Base-by-base conservation (phyloP, 2,113 vertebrate genomes). In the Salvator merianae region DNA sequence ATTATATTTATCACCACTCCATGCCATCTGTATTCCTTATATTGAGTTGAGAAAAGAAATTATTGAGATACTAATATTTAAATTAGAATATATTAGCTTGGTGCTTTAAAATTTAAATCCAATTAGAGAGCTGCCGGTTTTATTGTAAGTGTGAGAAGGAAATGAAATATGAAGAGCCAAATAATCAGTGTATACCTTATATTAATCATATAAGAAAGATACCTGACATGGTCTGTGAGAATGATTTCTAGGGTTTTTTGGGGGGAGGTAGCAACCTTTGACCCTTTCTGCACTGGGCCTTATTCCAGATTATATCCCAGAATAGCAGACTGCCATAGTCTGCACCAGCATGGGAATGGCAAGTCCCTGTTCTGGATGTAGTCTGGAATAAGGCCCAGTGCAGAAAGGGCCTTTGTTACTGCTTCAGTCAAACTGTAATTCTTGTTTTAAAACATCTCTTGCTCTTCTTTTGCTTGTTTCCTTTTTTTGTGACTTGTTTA, bases 61-160 rank as follows among this genome's bases (percentile, higher is more conserved):
- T 47, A 78, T 59, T 79, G 68, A 84, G 69, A 73, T 82, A 62
- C 80, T 18, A 82, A n/a, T 22, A 79, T 59, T 84, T 47, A 90
- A 88, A 72, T 83, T 75, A 76, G 78, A 80, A 76, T 3, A 84
- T 77, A 36, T 18, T 59, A 79, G 18, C 66, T 87, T 36, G 3
- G 84, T 84, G 5, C 43, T 86, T 88, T 43, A 71, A 32, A 77
- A 89, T 81, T 88, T 88, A 82, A 43, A 63, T 87, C 53, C 85
- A 16, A 6, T 69, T 1, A 28, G 69, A 74, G n/a, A 32, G 62
- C 30, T 84, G 47, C 22, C 72, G 73, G 71, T 77, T 6, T 12
- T 78, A 36, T 20, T 85, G 59, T 77, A 78, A 30, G 34, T 1
- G 70, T 3, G 71, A 30, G 16, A 74, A 36, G 53, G 32, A 70